Evolutionary conservation across 2,113 vertebrate species (phyloP), one percentile per base, ranked within the genome.

Genomic region (Phylloscopus trochiloides): DNA sequence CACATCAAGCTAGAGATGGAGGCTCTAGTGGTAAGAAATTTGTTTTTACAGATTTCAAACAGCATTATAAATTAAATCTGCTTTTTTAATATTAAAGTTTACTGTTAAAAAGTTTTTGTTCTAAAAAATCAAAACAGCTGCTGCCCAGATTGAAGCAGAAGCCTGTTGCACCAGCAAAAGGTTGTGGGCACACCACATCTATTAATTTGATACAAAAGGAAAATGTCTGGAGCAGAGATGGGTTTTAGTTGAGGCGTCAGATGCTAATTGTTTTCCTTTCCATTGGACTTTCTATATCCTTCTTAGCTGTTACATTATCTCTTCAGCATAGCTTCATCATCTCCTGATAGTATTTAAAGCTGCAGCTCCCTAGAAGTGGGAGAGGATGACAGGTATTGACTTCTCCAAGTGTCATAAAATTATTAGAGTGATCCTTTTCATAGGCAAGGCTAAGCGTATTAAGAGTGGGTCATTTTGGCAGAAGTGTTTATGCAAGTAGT

Each of bases 21-120:
- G 98, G 98, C 96, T 98, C 98, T 45, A 99, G 98, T 88, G 99
- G 99, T 99, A 98, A 98, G 98, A 92, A 58, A 83, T 38, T 50
- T 59, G 7, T 21, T 75, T 79, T 80, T 59, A 34, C 36, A n/a
- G 15, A 52, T 88, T 91, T 79, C 34, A 58, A 26, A 54, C 28
- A 88, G 21, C 34, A 36, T 32, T 91, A 38, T 83, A 65, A 85
- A 61, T 67, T 38, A 75, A 89, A n/a, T 52, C 13, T 78, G 6
- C 11, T n/a, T 91, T 81, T 72, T 51, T 31, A 16, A 26, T 86
- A 48, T n/a, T 48, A 74, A 78, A 62, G 36, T 52, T 59, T 77
- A 71, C 54, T 4, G 1, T 91, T 82, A 17, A 88, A 92, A 9
- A 91, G 28, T 55, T 88, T 92, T 10, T 29, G 2, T 75, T 68